phyloP scores from a whole-genome alignment of 1,140 invertebrate genomes.

The Drosophila eugracilis region DNA sequence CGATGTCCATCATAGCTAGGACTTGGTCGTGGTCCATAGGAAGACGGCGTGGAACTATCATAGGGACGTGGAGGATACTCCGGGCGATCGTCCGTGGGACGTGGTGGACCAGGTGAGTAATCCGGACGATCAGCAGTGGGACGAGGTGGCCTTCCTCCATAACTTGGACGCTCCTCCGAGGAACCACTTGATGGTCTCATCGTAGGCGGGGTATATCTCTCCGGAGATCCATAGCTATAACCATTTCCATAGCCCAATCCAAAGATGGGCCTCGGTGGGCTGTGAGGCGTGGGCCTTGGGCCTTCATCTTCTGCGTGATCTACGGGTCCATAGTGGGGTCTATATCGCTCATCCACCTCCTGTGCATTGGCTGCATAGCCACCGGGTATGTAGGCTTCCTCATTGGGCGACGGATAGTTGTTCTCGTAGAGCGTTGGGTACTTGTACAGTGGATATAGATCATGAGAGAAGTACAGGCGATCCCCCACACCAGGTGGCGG shows the following conservation, averaged over 20 bases:
- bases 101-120: slow-evolving; percentile 24
- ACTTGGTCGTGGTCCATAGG: slow-evolving; percentile 58
- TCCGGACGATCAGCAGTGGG: slow-evolving; percentile 52
- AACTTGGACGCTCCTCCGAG: slow-evolving; percentile 55
- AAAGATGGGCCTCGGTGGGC: slow-evolving; percentile 74
- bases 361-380: slow-evolving; percentile 81
- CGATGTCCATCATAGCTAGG: slow-evolving; percentile 52
- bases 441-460: slow-evolving; percentile 81
- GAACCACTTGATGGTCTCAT: slow-evolving; percentile 44
- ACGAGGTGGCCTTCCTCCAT: slow-evolving; percentile 43
- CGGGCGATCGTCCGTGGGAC: slow-evolving; percentile 51
- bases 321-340: slow-evolving; percentile 47
- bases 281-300: slow-evolving; percentile 52
- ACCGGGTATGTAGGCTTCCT: slow-evolving; percentile 73
- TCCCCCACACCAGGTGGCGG: slow-evolving; percentile 59
- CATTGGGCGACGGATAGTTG: slow-evolving; percentile 82
- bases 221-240: slow-evolving; percentile 80
- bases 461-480: slow-evolving; percentile 81
- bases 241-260: slow-evolving; percentile 81
- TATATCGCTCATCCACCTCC: slow-evolving; percentile 72
- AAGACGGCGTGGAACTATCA: slow-evolving; percentile 45
- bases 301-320: slow-evolving; percentile 40
- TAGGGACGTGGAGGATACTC: slow-evolving; percentile 48
- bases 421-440: slow-evolving; percentile 81
- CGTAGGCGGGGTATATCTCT: slow-evolving; percentile 71